Conservation (phyloP, 2,797 vertebrate species). For the Allobates femoralis region DNA sequence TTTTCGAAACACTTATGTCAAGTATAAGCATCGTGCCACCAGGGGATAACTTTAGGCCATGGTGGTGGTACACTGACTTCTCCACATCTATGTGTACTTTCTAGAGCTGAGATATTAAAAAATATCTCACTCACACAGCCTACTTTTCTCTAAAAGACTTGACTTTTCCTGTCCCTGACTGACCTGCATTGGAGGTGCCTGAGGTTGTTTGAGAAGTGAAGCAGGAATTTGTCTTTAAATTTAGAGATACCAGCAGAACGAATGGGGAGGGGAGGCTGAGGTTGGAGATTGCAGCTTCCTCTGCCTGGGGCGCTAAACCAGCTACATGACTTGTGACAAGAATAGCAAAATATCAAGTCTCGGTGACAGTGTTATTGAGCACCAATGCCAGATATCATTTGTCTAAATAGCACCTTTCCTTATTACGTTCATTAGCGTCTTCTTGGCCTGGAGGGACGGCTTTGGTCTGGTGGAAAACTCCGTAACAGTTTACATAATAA, state of each 20-base stretch:
- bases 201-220: constrained; percentile 42
- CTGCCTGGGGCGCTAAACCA: constrained; percentile 16
- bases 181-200: constrained; percentile 16
- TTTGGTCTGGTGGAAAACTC: not conserved
- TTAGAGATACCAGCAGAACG: constrained; percentile 18
- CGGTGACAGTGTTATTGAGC: constrained; percentile 51
- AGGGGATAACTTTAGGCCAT: not conserved
- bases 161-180: constrained; percentile 31
- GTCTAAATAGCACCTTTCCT: constrained; percentile 39
- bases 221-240: constrained; percentile 45
- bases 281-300: constrained; percentile 23
- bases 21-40: not conserved
- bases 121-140: not conserved
- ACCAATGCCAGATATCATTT: constrained; percentile 36
- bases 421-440: constrained; percentile 14
- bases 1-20: not conserved
- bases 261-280: not conserved
- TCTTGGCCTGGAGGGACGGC: not conserved
- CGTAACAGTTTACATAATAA: not conserved
- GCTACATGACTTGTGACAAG: constrained; percentile 22
- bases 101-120: not conserved
- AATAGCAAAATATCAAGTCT: constrained; percentile 36
- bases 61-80: not conserved
- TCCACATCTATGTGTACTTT: not conserved
- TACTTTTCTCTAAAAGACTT: not conserved